Evolutionary conservation across 2,113 vertebrate genomes (phyloP), one percentile per base, ranked within the genome.

Genomic region (Grallaria varia): DNA sequence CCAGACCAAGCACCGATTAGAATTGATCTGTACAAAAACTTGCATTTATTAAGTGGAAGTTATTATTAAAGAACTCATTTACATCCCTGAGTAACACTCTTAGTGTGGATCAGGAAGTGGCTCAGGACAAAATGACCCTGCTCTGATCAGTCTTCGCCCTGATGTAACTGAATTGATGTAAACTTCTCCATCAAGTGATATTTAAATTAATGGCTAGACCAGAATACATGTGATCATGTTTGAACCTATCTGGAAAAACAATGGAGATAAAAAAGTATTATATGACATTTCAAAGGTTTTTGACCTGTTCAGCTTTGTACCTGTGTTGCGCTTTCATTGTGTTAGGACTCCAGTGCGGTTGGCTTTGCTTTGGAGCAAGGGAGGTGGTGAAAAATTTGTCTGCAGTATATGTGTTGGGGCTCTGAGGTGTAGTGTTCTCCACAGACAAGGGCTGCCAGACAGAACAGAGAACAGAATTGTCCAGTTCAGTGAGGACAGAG

Each of bases 401-500:
- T 89, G 71, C 63, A 47, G 2, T 27, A 35, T 93, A n/a, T 92
- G 49, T 89, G 31, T 27, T 69, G 37, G 64, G 45, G 28, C 53
- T 67, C 56, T 64, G 77, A 94, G 30, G 35, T 89, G 89, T 84
- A 82, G 89, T 1, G 2, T 71, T 96, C 50, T 73, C 68, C 17
- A 10, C 14, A 64, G 84, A 74, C 8, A 31, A 85, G 35, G 87
- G 68, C 67, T 91, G 63, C 84, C 91, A 95, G 94, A 79, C 28
- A 1, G 62, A 87, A 71, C 76, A 66, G n/a, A 60, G 66, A 87
- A 74, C 63, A 55, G 92, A 84, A 58, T 18, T 92, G 62, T 47
- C 79, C 85, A 28, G 82, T 93, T 95, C 89, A 85, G 53, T 83
- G 91, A 95, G 83, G 88, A 93, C 80, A 96, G 81, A 87, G 77